These are phyloP conservation scores for Eutrigla gurnardus DNA, from an alignment of 2,797 vertebrate genomes.

Conservation along the genomic window DNA sequence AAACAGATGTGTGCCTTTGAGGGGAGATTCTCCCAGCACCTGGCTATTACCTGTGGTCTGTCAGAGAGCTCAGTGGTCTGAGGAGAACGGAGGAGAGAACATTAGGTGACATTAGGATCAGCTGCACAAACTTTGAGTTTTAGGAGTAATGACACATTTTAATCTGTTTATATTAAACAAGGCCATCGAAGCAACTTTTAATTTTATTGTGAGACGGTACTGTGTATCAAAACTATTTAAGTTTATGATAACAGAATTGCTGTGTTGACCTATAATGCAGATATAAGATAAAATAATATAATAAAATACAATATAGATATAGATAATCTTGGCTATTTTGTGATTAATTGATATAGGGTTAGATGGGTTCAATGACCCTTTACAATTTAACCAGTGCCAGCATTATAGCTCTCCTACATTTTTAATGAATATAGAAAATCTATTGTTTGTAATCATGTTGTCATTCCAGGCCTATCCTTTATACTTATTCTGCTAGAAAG, in stretches of 20 bases:
- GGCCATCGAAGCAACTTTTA: conserved; percentile 7
- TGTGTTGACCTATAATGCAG: too few relatives aligned
- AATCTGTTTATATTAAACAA: conserved; percentile 30
- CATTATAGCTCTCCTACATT: conserved; percentile 55
- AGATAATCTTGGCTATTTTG: conserved; percentile 56
- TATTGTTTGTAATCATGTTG: conserved; percentile 71
- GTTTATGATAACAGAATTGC: conserved; percentile 44
- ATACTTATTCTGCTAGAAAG: conserved; percentile 41
- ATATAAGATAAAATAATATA: too few relatives aligned
- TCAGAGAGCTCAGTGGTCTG: conserved; percentile 85
- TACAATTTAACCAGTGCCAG: conserved; percentile 44
- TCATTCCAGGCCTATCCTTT: conserved; percentile 4
- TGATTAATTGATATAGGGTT: conserved; percentile 71
- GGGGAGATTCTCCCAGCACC: conserved; percentile 78
- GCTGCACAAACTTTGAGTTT: conserved; percentile 67
- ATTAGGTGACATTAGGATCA: conserved; percentile 63
- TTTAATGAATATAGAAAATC: conserved; percentile 63
- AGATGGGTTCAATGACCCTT: conserved; percentile 44
- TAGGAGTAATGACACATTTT: conserved; percentile 44
- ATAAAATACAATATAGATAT: too few relatives aligned
- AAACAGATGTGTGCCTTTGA: conserved; percentile 87
- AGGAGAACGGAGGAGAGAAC: conserved; percentile 76
- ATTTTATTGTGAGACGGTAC: neutral
- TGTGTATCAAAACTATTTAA: conserved; percentile 35
- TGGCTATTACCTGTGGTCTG: conserved; percentile 82